Evolutionary conservation across 2,888 invertebrate genomes (phyloP), one percentile per base, ranked within the genome.

Genomic region (Embidobia sp.): DNA sequence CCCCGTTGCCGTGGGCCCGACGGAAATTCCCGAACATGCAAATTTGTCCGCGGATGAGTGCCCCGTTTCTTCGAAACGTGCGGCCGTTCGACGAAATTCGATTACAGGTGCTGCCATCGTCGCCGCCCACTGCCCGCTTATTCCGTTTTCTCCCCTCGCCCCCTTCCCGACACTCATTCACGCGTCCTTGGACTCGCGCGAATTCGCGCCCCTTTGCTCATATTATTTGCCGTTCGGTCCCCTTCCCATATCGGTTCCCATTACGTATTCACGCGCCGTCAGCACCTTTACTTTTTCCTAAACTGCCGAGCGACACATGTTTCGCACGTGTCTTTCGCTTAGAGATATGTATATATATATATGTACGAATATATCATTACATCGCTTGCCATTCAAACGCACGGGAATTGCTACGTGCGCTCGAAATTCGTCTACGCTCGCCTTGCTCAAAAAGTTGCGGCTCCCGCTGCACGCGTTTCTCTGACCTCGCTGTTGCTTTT

Each of bases 11-110:
- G 35, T 57, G 76, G 61, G 63, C 75, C 67, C 59, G 69, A 51
- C 76, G 64, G 70, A 64, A 76, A 76, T 76, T 70, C 76, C 64
- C 70, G 59, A 70, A 64, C 70, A 76, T 76, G 76, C 76, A 76
- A 76, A 76, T 76, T 70, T 42, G 66, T 66, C 46, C 66, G 64
- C 66, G 57, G 51, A 66, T 66, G 66, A 72, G 72, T 72, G 70
- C 76, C 35, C 76, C 26, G 76, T 53, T 77, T 77, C 72, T 70
- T 66, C 42, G 77, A 72, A 77, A 53, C 19, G 66, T 55, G 66
- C 61, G 66, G 53, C 44, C 66, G 64, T 77, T 72, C 72, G 72
- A 66, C 72, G 77, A 77, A 77, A 72, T 72, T 77, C 77, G 77
- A 77, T 77, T 77, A 77, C 72, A 77, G 72, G 72, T 77, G 77